Conservation (phyloP, 2,113 vertebrate genomes). For the Rhynchopsitta pachyrhyncha region DNA sequence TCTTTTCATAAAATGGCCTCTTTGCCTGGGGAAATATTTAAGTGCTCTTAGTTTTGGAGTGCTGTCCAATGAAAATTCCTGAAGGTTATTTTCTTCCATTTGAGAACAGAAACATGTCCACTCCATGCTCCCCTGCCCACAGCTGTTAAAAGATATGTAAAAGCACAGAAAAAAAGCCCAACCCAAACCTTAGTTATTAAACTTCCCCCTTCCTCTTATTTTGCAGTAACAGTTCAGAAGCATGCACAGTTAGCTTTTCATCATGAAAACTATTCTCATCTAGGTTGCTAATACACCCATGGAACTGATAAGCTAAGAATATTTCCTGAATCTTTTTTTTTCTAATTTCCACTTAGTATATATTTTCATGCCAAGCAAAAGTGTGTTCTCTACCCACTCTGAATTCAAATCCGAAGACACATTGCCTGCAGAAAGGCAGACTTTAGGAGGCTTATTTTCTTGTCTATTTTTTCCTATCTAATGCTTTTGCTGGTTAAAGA, state of each 20-base stretch:
- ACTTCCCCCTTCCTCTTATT: constrained; percentile 57
- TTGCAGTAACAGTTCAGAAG: constrained; percentile 38
- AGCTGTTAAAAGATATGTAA: constrained; percentile 66
- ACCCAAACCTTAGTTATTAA: constrained; percentile 43
- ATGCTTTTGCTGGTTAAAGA: neutral
- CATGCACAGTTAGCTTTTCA: constrained; percentile 44
- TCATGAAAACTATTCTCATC: constrained; percentile 17
- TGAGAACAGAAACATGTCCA: constrained; percentile 45
- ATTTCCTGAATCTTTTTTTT: constrained; percentile 35
- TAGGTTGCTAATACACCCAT: constrained; percentile 39
- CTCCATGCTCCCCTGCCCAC: constrained; percentile 46
- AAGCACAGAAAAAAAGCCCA: constrained; percentile 47
- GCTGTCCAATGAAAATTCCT: constrained; percentile 59
- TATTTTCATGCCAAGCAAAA: constrained; percentile 42
- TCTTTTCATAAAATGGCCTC: neutral
- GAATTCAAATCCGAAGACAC: neutral
- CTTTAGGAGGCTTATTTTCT: neutral
- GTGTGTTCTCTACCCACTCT: neutral
- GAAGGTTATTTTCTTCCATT: constrained; percentile 35
- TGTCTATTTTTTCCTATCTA: neutral
- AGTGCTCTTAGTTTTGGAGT: constrained; percentile 19
- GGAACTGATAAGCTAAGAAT: constrained; percentile 57
- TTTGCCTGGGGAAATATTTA: neutral
- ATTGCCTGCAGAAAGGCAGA: neutral
- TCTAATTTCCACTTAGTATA: neutral